phyloP scores from a whole-genome alignment of 1,140 invertebrate genomes.

The Tachypleus tridentatus region DNA sequence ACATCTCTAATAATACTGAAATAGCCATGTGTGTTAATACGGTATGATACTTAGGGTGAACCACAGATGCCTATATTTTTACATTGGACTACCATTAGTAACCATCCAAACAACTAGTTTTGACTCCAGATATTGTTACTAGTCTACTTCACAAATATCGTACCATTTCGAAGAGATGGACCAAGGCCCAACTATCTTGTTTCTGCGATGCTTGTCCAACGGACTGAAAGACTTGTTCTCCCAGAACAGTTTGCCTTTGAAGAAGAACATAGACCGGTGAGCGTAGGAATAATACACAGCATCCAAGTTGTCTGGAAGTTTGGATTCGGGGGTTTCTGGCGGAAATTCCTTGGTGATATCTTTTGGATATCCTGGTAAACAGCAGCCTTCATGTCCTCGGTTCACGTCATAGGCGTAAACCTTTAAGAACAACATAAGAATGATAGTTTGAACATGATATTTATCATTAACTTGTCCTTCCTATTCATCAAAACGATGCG shows the following conservation, averaged over 20 bases:
- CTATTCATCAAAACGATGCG: too few relatives aligned
- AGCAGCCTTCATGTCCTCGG: conserved; percentile 30
- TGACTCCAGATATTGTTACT: too few relatives aligned
- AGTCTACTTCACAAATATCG: conserved; percentile 27
- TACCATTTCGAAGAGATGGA: conserved; percentile 28
- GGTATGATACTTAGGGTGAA: too few relatives aligned
- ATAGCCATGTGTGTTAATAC: too few relatives aligned
- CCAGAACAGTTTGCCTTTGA: conserved; percentile 36
- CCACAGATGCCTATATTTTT: too few relatives aligned
- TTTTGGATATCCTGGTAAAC: conserved; percentile 28
- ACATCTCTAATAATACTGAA: too few relatives aligned
- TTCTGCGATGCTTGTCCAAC: conserved; percentile 28
- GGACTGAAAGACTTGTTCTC: conserved; percentile 32
- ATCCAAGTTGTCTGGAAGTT: conserved; percentile 31
- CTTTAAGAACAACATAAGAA: conserved; percentile 20
- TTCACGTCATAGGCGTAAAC: conserved; percentile 34
- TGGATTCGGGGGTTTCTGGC: conserved; percentile 7
- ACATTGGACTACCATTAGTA: too few relatives aligned
- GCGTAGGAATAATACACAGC: conserved; percentile 37
- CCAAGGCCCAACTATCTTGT: conserved; percentile 31
- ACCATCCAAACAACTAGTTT: too few relatives aligned
- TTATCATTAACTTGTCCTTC: too few relatives aligned
- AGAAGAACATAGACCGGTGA: conserved; percentile 33
- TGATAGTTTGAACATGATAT: too few relatives aligned
- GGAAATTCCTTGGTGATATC: conserved; percentile 32